Conservation (phyloP, 2,888 invertebrate species). For the Harpalus rufipes region DNA sequence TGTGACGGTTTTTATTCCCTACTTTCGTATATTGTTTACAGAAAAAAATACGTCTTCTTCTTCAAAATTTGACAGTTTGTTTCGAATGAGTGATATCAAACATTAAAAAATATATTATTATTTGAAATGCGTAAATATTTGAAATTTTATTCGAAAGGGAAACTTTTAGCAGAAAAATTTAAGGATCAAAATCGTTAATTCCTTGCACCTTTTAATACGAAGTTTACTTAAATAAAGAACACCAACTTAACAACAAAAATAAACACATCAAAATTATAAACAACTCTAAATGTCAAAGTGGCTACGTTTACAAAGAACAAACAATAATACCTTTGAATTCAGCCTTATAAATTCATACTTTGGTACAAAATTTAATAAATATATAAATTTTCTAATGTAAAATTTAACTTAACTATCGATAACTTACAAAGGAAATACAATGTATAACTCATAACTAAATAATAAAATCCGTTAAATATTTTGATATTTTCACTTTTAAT, state of each 20-base stretch:
- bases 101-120: neutral
- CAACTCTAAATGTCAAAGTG: too few relatives aligned
- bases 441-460: too few relatives aligned
- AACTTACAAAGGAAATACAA: too few relatives aligned
- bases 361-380: too few relatives aligned
- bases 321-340: too few relatives aligned
- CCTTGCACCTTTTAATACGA: neutral
- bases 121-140: neutral
- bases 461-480: too few relatives aligned
- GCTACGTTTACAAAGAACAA: too few relatives aligned
- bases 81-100: neutral
- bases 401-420: too few relatives aligned
- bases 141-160: neutral
- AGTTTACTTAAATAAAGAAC: neutral
- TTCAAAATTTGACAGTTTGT: neutral
- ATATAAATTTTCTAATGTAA: too few relatives aligned
- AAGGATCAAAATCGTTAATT: neutral
- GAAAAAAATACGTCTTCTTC: neutral
- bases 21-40: constrained; percentile 4
- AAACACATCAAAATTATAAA: neutral
- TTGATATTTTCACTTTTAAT: too few relatives aligned
- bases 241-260: neutral
- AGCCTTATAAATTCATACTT: too few relatives aligned
- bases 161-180: neutral
- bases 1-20: constrained; percentile 21